Base-by-base conservation (phyloP, 1,140 invertebrate genomes). In the Sycophila sp. region DNA sequence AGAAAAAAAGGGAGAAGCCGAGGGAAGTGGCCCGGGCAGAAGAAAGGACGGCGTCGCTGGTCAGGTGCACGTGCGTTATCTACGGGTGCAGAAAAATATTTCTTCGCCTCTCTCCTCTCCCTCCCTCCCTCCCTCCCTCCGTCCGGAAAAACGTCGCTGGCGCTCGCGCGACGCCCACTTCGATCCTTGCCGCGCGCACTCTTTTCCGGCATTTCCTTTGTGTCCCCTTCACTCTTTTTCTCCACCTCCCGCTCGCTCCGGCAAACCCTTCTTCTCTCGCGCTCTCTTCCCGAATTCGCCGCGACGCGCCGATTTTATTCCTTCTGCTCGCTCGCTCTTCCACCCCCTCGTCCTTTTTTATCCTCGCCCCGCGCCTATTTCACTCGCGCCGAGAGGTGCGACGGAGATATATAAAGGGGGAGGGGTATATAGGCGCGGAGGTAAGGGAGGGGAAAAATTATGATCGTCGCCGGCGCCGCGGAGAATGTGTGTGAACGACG, bases 401-500 rank as follows among this genome's bases (percentile, higher is more conserved):
- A 32, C 28, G 28, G 42, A 78, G 75, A 78, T 77, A 74, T 79
- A 80, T 80, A 73, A 75, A 75, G 38, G 67, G 72, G 64, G 58
- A 68, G 68, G 53, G 72, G 66, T 66, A 55, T 67, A 64, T 30
- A 34, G 30, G 59, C n/a, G n/a, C n/a, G n/a, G n/a, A 51, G 34
- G 59, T 42, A 24, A 26, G 51, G 51, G 38, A 30, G 36, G 68
- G 69, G n/a, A 77, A 81, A 81, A 81, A 80, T 81, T 80, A 81
- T 76, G 72, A 79, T 78, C 75, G 73, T 71, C 69, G 70, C 70
- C 32, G 63, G 72, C 64, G 19, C 24, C 68, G 36, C 13, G 60
- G 73, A 76, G 76, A 80, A 77, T 80, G 77, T 82, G 80, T 84
- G 84, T 77, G 80, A 83, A 83, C 84, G 84, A 85, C 83, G 83